These are phyloP conservation scores for Scolanthus callimorphus DNA, from an alignment of 92 coral and sea anemone genomes.

Conservation along the genomic window DNA sequence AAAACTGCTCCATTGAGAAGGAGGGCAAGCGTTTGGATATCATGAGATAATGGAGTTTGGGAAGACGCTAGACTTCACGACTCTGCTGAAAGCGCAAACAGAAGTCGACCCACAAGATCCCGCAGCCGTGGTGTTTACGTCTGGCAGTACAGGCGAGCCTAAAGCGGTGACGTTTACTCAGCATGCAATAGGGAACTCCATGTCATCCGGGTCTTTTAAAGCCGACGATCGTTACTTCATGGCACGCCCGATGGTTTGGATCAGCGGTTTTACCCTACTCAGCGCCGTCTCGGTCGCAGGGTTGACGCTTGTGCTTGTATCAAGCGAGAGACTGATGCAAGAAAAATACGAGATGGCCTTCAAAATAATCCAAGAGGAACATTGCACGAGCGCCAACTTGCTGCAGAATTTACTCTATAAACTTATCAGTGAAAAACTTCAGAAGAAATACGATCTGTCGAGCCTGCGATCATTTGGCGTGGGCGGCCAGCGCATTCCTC, in stretches of 20 bases:
- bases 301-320: constrained; percentile 17
- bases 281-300: constrained; percentile 12
- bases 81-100: neutral
- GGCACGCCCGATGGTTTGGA: constrained; percentile 22
- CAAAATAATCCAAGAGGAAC: constrained; percentile 15
- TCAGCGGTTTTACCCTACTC: constrained; percentile 5
- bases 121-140: neutral
- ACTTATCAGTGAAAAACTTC: constrained; percentile 14
- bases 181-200: constrained; percentile 19
- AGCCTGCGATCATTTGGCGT: constrained; percentile 13
- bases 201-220: constrained; percentile 11
- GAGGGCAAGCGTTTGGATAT: neutral
- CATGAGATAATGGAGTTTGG: constrained; percentile 3
- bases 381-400: constrained; percentile 6
- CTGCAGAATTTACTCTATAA: constrained; percentile 14
- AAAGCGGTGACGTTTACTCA: constrained; percentile 16
- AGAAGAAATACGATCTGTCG: constrained; percentile 25
- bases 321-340: constrained; percentile 5
- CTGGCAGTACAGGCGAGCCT: constrained; percentile 15
- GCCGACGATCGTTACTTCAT: constrained; percentile 10
- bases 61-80: neutral
- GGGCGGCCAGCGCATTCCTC: constrained; percentile 30
- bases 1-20: constrained; percentile 1
- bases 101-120: constrained; percentile 16
- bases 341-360: constrained; percentile 13